Evolutionary conservation across 2,888 invertebrate species (phyloP), one percentile per base, ranked within the genome.

Genomic region (Ormyrus thymus): DNA sequence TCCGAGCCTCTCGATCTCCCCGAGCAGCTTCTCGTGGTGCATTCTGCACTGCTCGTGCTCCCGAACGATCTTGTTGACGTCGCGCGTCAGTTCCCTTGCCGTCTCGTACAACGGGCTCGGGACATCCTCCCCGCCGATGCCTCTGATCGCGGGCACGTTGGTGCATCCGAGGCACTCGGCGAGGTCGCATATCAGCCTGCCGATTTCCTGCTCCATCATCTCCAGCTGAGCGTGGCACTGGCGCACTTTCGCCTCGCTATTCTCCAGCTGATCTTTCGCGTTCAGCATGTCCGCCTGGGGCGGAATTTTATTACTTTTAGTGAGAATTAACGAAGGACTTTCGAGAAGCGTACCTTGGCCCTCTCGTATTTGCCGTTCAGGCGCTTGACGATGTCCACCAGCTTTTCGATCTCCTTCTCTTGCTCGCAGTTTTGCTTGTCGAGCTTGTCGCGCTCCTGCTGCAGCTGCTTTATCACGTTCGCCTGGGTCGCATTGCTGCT

Each of bases 401-500:
- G 80, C 48, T 81, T 84, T 15, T 84, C 83, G 50, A 88, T 86
- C 79, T 89, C 86, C n/a, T 85, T 84, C 69, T 87, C 87, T 75
- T 86, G 86, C 62, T 87, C 86, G 10, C 81, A 79, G 72, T 83
- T 86, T 69, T 80, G 81, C 70, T 83, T 83, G 61, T 86, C 83
- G 46, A 81, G 79, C 59, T 81, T 84, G 7, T 74, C 71, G 8
- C 77, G 74, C 9, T 79, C 77, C 0, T 64, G 73, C n/a, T 79
- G 66, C 50, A 79, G 8, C 29, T 77, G 71, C 45, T 79, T 76
- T 0, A 71, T 46, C 50, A 29, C 5, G 3, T 29, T 45, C n/a
- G 59, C 4, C 13, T 65, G 69, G 10, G 81, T 61, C 0, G 46
- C 8, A 45, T 68, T 77, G 10, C 61, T n/a, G 0, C 48, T 48